phyloP scores from a whole-genome alignment of 2,113 vertebrate genomes.

The Synodontis membranacea region DNA sequence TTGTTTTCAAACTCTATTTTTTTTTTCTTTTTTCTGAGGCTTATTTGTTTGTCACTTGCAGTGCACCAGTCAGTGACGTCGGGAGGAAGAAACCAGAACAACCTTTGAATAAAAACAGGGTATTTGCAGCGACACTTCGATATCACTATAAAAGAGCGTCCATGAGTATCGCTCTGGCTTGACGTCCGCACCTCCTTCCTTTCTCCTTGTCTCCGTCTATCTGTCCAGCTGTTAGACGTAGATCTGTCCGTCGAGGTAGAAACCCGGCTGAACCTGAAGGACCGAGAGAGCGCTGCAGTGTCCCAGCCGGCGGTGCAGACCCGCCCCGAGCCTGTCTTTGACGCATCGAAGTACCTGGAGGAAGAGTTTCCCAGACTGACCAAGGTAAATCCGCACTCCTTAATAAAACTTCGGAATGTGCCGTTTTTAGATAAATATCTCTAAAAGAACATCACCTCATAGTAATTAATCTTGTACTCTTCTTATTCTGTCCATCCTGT shows the following conservation, averaged over 20 bases:
- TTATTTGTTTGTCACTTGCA: not conserved
- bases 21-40: not conserved
- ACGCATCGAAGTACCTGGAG: conserved; percentile 57
- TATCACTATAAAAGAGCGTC: not conserved
- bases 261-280: conserved; percentile 77
- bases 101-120: conserved; percentile 22
- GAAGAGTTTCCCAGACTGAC: conserved; percentile 77
- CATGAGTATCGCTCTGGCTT: not conserved
- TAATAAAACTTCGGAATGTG: not conserved
- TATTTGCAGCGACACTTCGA: not conserved
- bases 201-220: not conserved
- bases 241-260: conserved; percentile 85
- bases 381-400: conserved; percentile 62
- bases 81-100: conserved; percentile 23
- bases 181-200: not conserved
- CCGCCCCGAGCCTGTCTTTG: conserved; percentile 56
- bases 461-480: not conserved
- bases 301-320: conserved; percentile 55
- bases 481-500: not conserved
- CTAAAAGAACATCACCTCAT: not conserved
- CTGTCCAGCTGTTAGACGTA: conserved; percentile 64
- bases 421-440: not conserved
- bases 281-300: conserved; percentile 64
- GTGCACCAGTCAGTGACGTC: conserved; percentile 2
- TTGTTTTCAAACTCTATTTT: not conserved